These are phyloP conservation scores for Ostrea denselamellosa DNA, from an alignment of 1,140 invertebrate genomes.

Conservation along the genomic window DNA sequence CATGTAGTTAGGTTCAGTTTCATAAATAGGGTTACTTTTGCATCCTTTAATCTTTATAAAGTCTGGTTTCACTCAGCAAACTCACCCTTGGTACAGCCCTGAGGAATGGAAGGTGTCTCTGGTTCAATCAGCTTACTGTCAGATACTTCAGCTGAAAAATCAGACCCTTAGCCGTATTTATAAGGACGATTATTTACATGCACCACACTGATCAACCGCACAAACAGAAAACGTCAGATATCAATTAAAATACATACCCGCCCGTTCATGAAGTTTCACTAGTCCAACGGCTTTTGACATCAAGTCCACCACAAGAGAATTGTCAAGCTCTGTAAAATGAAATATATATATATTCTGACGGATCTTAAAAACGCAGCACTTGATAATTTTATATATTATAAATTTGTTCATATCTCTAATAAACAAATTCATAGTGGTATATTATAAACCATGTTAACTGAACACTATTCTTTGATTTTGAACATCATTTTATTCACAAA, in stretches of 20 bases:
- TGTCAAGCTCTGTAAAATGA: not conserved
- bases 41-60: no score
- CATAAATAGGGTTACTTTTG: no score
- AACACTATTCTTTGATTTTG: no score
- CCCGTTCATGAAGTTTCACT: not conserved
- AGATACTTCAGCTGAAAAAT: not conserved
- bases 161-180: not conserved
- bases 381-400: no score
- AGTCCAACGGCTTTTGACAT: not conserved
- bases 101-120: not conserved
- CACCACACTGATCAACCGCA: no score
- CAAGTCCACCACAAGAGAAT: not conserved
- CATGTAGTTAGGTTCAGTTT: not conserved
- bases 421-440: no score
- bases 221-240: not conserved
- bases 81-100: not conserved
- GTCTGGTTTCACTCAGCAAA: not conserved
- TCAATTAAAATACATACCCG: not conserved
- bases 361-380: no score
- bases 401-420: no score
- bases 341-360: no score
- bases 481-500: no score
- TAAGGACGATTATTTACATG: no score
- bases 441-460: no score
- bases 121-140: not conserved